phyloP scores from a whole-genome alignment of 1,140 invertebrate species.

The Drosophila murphyi region DNA sequence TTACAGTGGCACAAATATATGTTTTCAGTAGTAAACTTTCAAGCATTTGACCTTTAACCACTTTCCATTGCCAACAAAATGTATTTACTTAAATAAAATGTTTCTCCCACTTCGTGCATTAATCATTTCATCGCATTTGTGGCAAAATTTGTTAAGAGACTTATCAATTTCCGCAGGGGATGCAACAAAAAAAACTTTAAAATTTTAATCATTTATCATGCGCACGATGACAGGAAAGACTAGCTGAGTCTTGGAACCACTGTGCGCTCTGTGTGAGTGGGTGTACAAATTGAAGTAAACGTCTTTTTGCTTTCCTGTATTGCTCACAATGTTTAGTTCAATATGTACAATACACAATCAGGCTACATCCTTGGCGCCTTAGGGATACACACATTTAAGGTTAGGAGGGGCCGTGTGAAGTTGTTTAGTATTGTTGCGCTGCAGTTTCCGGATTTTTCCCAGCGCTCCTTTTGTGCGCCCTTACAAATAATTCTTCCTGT shows the following conservation, averaged over 20 bases:
- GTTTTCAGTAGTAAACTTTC: too few relatives aligned
- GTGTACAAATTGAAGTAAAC: slow-evolving; percentile 62
- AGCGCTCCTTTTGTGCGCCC: slow-evolving; percentile 51
- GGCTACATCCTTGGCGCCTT: slow-evolving; percentile 20
- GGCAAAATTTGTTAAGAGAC: slow-evolving; percentile 25
- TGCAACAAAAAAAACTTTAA: not conserved
- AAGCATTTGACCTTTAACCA: too few relatives aligned
- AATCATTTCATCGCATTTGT: slow-evolving; percentile 17
- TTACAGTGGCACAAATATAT: slow-evolving; percentile 8
- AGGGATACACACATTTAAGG: not conserved
- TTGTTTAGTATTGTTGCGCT: slow-evolving; percentile 62
- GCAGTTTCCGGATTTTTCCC: slow-evolving; percentile 63
- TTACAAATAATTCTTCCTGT: slow-evolving; percentile 63
- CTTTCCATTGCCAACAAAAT: not conserved
- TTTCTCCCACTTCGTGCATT: not conserved
- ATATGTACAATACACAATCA: slow-evolving; percentile 56
- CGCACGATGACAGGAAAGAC: slow-evolving; percentile 4
- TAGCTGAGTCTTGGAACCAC: not conserved
- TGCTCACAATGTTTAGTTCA: slow-evolving; percentile 59
- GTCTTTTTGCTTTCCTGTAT: slow-evolving; percentile 64
- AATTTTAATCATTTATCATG: slow-evolving; percentile 28
- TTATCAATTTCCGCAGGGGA: slow-evolving; percentile 16
- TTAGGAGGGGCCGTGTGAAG: slow-evolving; percentile 1
- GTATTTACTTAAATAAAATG: not conserved
- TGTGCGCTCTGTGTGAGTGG: slow-evolving; percentile 35